Evolutionary conservation across 2,888 invertebrate genomes (phyloP).

Genomic region (Hypsopygia costalis): DNA sequence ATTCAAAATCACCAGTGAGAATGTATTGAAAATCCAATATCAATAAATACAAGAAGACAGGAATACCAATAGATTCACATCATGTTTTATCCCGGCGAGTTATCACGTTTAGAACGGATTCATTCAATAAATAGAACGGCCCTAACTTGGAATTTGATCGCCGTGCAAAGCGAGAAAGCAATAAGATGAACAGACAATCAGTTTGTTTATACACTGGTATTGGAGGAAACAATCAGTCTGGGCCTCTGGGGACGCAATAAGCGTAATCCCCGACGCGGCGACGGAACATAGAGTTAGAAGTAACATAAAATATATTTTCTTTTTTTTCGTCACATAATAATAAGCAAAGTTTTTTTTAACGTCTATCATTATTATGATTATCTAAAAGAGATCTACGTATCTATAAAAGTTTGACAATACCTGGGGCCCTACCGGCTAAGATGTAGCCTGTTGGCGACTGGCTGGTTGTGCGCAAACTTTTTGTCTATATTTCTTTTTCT

Average conservation of each 20-base stretch:
- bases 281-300: conserved; percentile 33
- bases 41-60: too few species aligned
- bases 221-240: conserved; percentile 59
- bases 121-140: conserved; percentile 22
- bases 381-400: too few species aligned
- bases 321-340: too few species aligned
- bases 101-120: conserved; percentile 11
- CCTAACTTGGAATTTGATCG: conserved; percentile 29
- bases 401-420: too few species aligned
- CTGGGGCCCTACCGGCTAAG: too few species aligned
- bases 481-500: too few species aligned
- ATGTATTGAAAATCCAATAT: too few species aligned
- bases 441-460: too few species aligned
- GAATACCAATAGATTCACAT: conserved; percentile 6
- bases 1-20: too few species aligned
- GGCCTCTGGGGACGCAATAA: conserved; percentile 66
- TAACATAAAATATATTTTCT: conserved; percentile 16
- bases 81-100: conserved; percentile 10
- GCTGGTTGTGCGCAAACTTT: too few species aligned
- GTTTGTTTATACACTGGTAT: conserved; percentile 65
- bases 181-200: conserved; percentile 51
- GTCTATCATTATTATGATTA: too few species aligned
- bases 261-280: conserved; percentile 55
- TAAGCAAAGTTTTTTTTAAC: too few species aligned
- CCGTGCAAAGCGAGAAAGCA: conserved; percentile 7